A percentile compares a stretch with the other conserved stretches of the same genome.
phyloP scores from a whole-genome alignment of 2,797 vertebrate genomes.

The Discoglossus pictus region DNA sequence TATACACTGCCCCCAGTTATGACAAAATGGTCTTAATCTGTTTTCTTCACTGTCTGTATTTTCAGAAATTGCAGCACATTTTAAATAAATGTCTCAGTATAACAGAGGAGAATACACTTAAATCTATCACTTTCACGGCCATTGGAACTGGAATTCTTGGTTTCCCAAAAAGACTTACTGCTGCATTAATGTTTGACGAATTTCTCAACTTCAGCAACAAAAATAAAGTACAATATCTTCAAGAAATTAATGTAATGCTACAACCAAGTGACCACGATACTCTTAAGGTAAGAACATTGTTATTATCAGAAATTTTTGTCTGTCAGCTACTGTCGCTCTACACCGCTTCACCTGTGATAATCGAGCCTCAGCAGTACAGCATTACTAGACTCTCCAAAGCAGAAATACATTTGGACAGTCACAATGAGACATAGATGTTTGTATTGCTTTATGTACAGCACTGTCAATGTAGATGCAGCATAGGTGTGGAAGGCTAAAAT shows the following conservation, averaged over 20 bases:
- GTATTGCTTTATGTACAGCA: too few relatives aligned
- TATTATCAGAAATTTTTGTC: too few relatives aligned
- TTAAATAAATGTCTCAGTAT: conserved; percentile 71
- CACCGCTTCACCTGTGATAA: too few relatives aligned
- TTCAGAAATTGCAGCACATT: conserved; percentile 67
- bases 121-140: conserved; percentile 81
- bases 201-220: conserved; percentile 69
- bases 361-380: too few relatives aligned
- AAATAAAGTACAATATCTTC: conserved; percentile 57
- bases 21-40: too few relatives aligned
- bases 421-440: too few relatives aligned
- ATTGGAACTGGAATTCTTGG: conserved; percentile 82
- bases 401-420: too few relatives aligned
- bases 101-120: conserved; percentile 64
- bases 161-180: conserved; percentile 76
- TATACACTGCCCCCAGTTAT: too few relatives aligned
- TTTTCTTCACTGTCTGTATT: conserved; percentile 34
- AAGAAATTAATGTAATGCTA: conserved; percentile 74
- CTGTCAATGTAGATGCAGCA: too few relatives aligned
- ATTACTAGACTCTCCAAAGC: too few relatives aligned
- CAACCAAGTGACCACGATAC: conserved; percentile 69
- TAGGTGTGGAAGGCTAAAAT: too few relatives aligned
- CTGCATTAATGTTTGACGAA: conserved; percentile 71
- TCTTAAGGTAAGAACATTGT: conserved; percentile 69
- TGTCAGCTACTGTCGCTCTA: too few relatives aligned